Evolutionary conservation across 1,140 invertebrate species (phyloP), one percentile per base, ranked within the genome.

Genomic region (Episyrphus balteatus): DNA sequence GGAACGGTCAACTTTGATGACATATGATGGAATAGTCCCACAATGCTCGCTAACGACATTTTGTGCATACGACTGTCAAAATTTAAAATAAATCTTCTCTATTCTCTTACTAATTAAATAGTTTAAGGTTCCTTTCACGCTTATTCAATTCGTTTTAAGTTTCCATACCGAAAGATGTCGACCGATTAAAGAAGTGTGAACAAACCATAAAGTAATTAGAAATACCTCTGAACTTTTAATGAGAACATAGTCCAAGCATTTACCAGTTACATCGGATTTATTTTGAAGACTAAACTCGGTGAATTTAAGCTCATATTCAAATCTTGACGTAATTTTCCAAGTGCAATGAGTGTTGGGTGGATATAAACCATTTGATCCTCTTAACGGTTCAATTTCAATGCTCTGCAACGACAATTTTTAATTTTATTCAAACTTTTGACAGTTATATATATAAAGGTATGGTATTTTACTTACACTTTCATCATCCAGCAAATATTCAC

Each of bases 161-260:
- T n/a, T n/a, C n/a, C n/a, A n/a, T n/a, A n/a, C n/a, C n/a, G n/a
- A n/a, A n/a, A n/a, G n/a, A n/a, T n/a, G n/a, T n/a, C n/a, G n/a
- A n/a, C n/a, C n/a, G n/a, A n/a, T 33, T 15, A 8, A 13, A 39
- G 30, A 15, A 5, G 32, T 18, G 2, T 17, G 3, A 41, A 41
- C 5, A n/a, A 41, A 5, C 12, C 12, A 13, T 19, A 13, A 41
- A 21, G 12, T 10, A 39, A 44, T 49, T 2, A 39, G 12, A 17
- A 21, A 55, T 49, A 61, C 61, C 13, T 17, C 33, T 3, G 15
- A 0, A 0, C 18, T 40, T 0, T 21, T 31, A 2, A 65, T 3
- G 0, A 31, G 26, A 5, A 65, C 12, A 32, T 58, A 65, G 6
- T 65, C 62, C 7, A 46, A 39, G 48, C 62, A 65, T 51, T 61